These are phyloP conservation scores for Uromys caudimaculatus DNA, from an alignment of 2,797 vertebrate species.

Conservation along the genomic window DNA sequence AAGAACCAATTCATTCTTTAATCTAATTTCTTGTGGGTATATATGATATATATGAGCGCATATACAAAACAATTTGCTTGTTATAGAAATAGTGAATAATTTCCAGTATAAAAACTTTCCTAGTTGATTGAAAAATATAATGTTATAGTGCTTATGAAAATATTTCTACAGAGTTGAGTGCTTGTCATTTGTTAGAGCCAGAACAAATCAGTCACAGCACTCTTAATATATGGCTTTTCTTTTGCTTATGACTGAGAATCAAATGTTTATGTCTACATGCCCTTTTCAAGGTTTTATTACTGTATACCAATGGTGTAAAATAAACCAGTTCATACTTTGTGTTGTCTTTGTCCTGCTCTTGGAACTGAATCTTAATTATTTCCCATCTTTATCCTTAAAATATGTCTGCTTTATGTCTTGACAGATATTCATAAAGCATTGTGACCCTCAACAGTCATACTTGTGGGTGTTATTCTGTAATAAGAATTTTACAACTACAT, in stretches of 20 bases:
- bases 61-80: neutral
- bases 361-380: neutral
- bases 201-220: neutral
- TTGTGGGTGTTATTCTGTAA: neutral
- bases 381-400: neutral
- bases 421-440: neutral
- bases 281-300: neutral
- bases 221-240: neutral
- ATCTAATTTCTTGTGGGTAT: slow-evolving; percentile 8
- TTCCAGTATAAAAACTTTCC: neutral
- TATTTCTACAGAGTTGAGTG: neutral
- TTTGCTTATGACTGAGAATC: no score
- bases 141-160: neutral
- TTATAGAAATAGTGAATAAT: neutral
- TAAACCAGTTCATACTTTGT: neutral
- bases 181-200: neutral
- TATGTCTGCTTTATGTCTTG: neutral
- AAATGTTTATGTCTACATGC: neutral
- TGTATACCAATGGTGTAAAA: neutral
- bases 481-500: neutral
- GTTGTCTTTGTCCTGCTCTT: neutral
- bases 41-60: neutral
- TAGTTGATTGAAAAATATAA: neutral
- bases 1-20: neutral
- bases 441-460: neutral